phyloP scores from a whole-genome alignment of 2,113 vertebrate species.

The Heteronetta atricapilla region DNA sequence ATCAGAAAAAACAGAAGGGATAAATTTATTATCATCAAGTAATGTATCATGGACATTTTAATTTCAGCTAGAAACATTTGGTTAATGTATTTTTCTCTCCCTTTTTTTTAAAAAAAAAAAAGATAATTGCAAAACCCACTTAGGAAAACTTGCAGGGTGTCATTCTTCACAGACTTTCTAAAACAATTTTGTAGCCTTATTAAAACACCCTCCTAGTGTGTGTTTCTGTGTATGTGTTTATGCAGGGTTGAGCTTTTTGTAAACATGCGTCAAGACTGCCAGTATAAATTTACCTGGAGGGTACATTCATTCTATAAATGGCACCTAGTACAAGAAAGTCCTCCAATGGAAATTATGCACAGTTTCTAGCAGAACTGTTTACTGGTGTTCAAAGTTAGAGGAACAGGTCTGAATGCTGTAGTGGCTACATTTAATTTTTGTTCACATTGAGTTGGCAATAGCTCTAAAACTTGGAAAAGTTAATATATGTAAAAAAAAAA shows the following conservation, averaged over 20 bases:
- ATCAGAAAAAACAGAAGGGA: conserved; percentile 24
- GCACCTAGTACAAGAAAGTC: neutral
- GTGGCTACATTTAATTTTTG: neutral
- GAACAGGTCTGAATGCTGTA: neutral
- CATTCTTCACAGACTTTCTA: conserved; percentile 7
- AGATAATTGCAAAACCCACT: neutral
- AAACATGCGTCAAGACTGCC: neutral
- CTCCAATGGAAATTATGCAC: neutral
- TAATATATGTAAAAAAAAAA: neutral
- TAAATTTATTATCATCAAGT: conserved; percentile 48
- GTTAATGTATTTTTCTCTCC: conserved; percentile 33
- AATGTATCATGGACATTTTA: conserved; percentile 33
- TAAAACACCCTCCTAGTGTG: neutral
- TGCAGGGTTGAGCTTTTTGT: neutral
- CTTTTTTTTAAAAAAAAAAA: neutral
- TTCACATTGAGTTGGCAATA: neutral
- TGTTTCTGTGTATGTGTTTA: neutral
- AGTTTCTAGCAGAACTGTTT: neutral
- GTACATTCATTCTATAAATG: neutral
- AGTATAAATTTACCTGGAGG: conserved; percentile 12
- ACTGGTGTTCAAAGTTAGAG: neutral
- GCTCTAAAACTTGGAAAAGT: neutral
- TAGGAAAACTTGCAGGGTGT: conserved; percentile 24
- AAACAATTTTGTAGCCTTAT: conserved; percentile 23
- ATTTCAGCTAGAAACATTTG: conserved; percentile 37